phyloP scores from a whole-genome alignment of 2,797 vertebrate species.

The Hoplostethus mediterraneus region DNA sequence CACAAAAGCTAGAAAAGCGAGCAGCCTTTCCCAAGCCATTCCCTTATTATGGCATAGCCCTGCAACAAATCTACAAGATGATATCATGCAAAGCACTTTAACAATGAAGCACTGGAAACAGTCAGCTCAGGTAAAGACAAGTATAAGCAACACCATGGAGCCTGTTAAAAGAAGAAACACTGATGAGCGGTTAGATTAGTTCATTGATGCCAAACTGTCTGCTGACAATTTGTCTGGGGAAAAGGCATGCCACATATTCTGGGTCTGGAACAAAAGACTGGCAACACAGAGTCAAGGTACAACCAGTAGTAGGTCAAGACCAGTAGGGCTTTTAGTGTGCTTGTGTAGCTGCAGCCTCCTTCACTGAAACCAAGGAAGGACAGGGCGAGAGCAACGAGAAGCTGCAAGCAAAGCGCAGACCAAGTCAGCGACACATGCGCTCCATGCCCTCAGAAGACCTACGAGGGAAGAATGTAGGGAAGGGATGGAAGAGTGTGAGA shows the following conservation, averaged over 20 bases:
- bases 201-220: constrained; percentile 53
- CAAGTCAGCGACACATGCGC: constrained; percentile 92
- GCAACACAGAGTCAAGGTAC: constrained; percentile 51
- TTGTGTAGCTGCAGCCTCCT: constrained; percentile 68
- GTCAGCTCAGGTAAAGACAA: constrained; percentile 52
- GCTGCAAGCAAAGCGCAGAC: constrained; percentile 84
- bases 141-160: constrained; percentile 59
- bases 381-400: constrained; percentile 60
- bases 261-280: constrained; percentile 70
- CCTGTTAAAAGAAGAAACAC: constrained; percentile 77
- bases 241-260: constrained; percentile 73
- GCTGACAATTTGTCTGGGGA: constrained; percentile 58
- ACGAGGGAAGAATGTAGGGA: constrained; percentile 80
- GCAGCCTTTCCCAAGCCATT: constrained; percentile 77
- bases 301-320: too few relatives aligned
- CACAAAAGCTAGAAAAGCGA: constrained; percentile 64
- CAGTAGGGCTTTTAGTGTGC: constrained; percentile 45
- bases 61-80: constrained; percentile 70
- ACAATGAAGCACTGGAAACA: constrained; percentile 60
- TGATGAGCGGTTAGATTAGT: constrained; percentile 66
- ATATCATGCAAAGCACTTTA: constrained; percentile 77
- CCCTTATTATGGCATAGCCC: constrained; percentile 83
- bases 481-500: constrained; percentile 49
- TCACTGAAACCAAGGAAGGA: constrained; percentile 72
- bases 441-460: constrained; percentile 97